Evolutionary conservation across 2,113 vertebrate species (phyloP).

Genomic region (Colaptes auratus): DNA sequence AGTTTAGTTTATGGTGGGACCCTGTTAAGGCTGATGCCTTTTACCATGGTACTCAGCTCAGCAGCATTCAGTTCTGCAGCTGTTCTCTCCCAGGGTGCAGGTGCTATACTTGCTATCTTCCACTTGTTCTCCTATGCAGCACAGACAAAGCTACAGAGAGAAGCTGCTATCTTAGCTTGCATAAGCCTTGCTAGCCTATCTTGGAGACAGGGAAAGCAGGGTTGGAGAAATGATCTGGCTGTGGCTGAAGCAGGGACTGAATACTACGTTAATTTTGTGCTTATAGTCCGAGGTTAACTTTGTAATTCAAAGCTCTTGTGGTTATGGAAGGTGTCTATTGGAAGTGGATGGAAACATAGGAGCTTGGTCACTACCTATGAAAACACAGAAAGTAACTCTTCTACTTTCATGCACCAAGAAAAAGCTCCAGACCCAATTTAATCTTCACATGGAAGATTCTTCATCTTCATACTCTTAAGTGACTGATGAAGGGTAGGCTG

Average conservation of each 20-base stretch:
- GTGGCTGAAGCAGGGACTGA: not conserved
- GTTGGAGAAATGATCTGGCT: not conserved
- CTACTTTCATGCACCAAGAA: not conserved
- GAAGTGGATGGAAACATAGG: not conserved
- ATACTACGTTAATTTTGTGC: not conserved
- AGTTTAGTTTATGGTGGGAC: not conserved
- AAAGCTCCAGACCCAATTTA: not conserved
- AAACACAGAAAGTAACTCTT: not conserved
- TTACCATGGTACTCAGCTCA: constrained; percentile 21
- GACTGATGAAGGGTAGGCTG: not conserved
- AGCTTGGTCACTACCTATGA: not conserved
- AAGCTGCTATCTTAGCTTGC: not conserved
- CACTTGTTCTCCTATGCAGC: not conserved
- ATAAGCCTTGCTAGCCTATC: not conserved
- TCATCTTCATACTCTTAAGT: not conserved
- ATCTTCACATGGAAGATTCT: not conserved
- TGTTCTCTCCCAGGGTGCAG: not conserved
- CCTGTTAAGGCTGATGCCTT: not conserved
- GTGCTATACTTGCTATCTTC: not conserved
- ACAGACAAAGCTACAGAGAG: not conserved
- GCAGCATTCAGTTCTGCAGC: not conserved
- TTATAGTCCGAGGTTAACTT: not conserved
- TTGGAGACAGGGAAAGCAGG: not conserved
- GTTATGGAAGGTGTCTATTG: not conserved
- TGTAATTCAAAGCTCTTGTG: not conserved